phyloP scores from a whole-genome alignment of 1,140 invertebrate species.

The Zaprionus inermis region DNA sequence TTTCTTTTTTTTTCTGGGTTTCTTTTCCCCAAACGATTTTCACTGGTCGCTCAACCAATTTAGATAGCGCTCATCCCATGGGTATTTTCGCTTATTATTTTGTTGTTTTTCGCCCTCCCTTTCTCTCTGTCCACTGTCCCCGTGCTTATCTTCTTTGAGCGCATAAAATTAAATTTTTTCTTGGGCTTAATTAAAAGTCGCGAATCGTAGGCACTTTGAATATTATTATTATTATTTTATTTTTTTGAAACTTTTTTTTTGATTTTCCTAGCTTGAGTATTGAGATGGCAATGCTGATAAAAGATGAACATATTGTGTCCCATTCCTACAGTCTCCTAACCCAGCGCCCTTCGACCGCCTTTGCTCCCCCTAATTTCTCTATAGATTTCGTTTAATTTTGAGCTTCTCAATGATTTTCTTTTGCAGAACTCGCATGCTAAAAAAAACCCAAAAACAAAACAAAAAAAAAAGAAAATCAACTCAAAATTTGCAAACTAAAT shows the following conservation, averaged over 20 bases:
- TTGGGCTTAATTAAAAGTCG: slow-evolving; percentile 37
- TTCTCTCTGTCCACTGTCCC: background rate
- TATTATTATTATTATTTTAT: slow-evolving; percentile 8
- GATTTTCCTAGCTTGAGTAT: background rate
- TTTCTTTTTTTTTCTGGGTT: background rate
- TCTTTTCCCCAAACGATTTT: slow-evolving; percentile 25
- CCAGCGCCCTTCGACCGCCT: background rate
- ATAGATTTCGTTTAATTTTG: slow-evolving; percentile 80
- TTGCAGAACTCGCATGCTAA: slow-evolving; percentile 80
- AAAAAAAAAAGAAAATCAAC: slow-evolving; percentile 61
- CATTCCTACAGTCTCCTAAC: background rate
- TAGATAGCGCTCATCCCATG: slow-evolving; percentile 46
- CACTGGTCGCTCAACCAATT: slow-evolving; percentile 36
- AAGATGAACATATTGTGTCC: background rate
- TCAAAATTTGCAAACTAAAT: slow-evolving; percentile 70
- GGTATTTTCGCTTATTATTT: slow-evolving; percentile 10
- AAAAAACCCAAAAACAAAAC: slow-evolving; percentile 61
- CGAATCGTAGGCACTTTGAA: background rate
- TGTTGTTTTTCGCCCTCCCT: slow-evolving; percentile 4
- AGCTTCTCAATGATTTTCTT: slow-evolving; percentile 79
- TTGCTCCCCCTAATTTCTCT: slow-evolving; percentile 16
- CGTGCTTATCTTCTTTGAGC: slow-evolving; percentile 33
- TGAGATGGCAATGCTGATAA: background rate
- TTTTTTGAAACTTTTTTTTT: background rate
- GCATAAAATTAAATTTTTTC: slow-evolving; percentile 45